Conservation (phyloP, 23 tunicate species). For the Trididemnum nubilum region DNA sequence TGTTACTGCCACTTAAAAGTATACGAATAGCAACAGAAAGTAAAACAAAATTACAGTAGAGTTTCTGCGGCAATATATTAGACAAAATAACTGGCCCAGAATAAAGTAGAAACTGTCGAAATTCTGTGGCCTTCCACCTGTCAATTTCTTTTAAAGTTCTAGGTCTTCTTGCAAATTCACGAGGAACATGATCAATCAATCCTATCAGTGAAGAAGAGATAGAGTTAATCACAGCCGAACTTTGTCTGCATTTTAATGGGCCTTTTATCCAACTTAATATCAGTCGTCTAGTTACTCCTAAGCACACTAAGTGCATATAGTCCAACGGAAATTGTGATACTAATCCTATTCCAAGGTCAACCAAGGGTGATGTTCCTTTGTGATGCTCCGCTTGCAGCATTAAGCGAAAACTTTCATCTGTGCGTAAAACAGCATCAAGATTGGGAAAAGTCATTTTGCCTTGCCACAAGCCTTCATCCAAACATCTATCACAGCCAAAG, state of each 20-base stretch:
- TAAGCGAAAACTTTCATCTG: not conserved
- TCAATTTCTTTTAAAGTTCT: no score
- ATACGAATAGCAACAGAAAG: not conserved
- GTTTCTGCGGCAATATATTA: no score
- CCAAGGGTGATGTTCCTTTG: not conserved
- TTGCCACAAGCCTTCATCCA: not conserved
- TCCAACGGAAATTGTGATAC: slow-evolving; percentile 45
- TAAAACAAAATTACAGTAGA: not conserved
- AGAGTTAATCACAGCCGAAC: no score
- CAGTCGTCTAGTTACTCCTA: slow-evolving; percentile 32
- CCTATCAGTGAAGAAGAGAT: no score
- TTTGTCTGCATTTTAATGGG: no score
- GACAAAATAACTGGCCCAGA: no score
- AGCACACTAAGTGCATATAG: slow-evolving; percentile 33
- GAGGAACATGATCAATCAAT: no score
- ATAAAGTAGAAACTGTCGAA: no score
- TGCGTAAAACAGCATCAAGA: not conserved
- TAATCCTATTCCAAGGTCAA: slow-evolving; percentile 19
- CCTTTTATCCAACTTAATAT: slow-evolving; percentile 24
- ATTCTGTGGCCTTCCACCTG: no score
- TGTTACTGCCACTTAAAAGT: not conserved
- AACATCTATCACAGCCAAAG: not conserved
- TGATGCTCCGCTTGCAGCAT: slow-evolving; percentile 22
- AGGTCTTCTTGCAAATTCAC: no score
- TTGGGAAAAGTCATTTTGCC: not conserved